Conservation (phyloP, 2,888 invertebrate genomes). For the Drosophila yooni region DNA sequence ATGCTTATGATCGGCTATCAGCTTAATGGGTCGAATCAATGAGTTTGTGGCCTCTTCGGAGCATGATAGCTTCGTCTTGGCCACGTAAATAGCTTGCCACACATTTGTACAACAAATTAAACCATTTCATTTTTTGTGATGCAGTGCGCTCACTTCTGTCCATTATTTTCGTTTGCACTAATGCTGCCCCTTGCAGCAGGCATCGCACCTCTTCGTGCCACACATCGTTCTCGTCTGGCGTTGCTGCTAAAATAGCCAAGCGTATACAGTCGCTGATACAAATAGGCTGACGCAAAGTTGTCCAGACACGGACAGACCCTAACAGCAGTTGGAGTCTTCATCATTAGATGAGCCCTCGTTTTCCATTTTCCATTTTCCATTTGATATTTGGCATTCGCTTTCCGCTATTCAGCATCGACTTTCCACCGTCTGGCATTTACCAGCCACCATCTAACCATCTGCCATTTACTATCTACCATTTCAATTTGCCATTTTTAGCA, state of each 20-base stretch:
- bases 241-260: constrained; percentile 37
- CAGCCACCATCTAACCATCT: constrained; percentile 6
- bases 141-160: constrained; percentile 5
- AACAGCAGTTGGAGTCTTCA: constrained; percentile 20
- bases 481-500: constrained; percentile 49
- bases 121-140: constrained; percentile 19
- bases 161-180: constrained; percentile 37
- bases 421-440: constrained; percentile 6
- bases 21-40: constrained; percentile 63
- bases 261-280: constrained; percentile 30
- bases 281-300: constrained; percentile 50
- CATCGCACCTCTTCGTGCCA: neutral
- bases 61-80: neutral
- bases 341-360: constrained; percentile 47
- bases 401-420: neutral
- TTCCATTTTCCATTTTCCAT: constrained; percentile 19
- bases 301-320: constrained; percentile 19
- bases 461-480: constrained; percentile 25
- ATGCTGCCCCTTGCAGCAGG: neutral
- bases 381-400: constrained; percentile 4
- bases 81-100: constrained; percentile 35
- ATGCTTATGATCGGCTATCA: constrained; percentile 68
- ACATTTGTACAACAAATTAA: constrained; percentile 47
- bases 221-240: constrained; percentile 38
- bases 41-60: constrained; percentile 11